A percentile compares a stretch with the other conserved stretches of the same genome.
These are phyloP conservation scores for Brachyopa scutellaris DNA, from an alignment of 2,888 invertebrate genomes.

Conservation along the genomic window DNA sequence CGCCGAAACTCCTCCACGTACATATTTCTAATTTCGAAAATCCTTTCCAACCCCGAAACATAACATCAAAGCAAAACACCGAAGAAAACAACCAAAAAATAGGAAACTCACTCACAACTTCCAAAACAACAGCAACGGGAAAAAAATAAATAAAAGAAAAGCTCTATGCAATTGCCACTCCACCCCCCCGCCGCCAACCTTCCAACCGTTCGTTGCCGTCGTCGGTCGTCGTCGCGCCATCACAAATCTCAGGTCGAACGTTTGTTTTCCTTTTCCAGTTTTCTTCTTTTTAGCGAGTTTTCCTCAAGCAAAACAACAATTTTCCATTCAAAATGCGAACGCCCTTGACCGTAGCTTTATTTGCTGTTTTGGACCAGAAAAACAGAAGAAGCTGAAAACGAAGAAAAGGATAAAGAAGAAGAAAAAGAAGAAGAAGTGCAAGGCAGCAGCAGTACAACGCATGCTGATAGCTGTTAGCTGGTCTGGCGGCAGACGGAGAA, in stretches of 20 bases:
- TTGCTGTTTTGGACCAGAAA: constrained; percentile 51
- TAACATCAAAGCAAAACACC: constrained; percentile 48
- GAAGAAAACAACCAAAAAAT: constrained; percentile 31
- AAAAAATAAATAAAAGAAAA: constrained; percentile 12
- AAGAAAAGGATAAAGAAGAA: too few species aligned
- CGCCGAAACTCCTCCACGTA: not conserved
- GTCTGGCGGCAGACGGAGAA: not conserved
- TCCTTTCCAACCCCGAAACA: constrained; percentile 12
- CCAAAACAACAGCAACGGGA: not conserved
- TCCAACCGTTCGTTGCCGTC: too few species aligned
- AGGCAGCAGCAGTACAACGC: not conserved
- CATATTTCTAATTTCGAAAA: not conserved
- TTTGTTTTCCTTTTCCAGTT: constrained; percentile 37
- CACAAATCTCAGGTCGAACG: constrained; percentile 1
- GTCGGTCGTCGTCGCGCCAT: not conserved
- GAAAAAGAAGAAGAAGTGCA: constrained; percentile 14
- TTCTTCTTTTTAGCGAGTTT: constrained; percentile 48
- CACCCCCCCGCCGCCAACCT: not conserved
- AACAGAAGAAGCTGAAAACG: too few species aligned
- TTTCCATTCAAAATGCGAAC: constrained; percentile 68
- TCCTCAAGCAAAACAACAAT: constrained; percentile 48
- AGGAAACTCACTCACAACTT: constrained; percentile 23
- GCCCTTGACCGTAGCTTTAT: constrained; percentile 72
- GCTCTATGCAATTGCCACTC: not conserved
- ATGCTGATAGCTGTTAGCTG: too few species aligned